Evolutionary conservation across 2,888 invertebrate genomes (phyloP).

Genomic region (Phengaris arion): DNA sequence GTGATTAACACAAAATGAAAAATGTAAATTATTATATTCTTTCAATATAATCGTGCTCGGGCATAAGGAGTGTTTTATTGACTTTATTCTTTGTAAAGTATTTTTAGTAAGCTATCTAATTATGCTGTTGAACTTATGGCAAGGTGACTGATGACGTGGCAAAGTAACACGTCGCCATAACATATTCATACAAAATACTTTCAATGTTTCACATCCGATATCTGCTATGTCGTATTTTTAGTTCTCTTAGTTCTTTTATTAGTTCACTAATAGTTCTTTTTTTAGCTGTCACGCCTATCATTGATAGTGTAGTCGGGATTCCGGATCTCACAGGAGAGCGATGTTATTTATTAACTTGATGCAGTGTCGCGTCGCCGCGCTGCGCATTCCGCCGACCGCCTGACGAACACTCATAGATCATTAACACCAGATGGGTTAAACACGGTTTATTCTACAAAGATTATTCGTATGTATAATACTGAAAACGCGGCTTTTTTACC

Average conservation of each 20-base stretch:
- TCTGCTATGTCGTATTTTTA: not conserved
- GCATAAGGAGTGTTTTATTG: too few relatives aligned
- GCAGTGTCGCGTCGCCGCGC: conserved; percentile 67
- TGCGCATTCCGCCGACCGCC: conserved; percentile 63
- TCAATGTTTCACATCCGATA: too few relatives aligned
- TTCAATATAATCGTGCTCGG: too few relatives aligned
- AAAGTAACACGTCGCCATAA: too few relatives aligned
- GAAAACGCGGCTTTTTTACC: not conserved
- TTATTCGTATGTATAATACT: not conserved
- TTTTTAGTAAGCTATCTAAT: too few relatives aligned
- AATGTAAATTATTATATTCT: too few relatives aligned
- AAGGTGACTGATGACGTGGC: too few relatives aligned
- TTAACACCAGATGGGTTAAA: conserved; percentile 13
- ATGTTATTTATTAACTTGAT: conserved; percentile 71
- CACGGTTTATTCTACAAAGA: conserved; percentile 18
- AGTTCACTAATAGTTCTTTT: not conserved
- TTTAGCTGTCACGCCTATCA: not conserved
- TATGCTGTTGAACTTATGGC: too few relatives aligned
- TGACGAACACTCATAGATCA: conserved; percentile 36
- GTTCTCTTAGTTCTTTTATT: not conserved
- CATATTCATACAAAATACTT: too few relatives aligned
- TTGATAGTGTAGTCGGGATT: conserved; percentile 45
- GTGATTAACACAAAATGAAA: too few relatives aligned
- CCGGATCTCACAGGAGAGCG: conserved; percentile 44
- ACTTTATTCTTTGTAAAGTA: too few relatives aligned